Percentiles rank a stretch among this genome's conserved stretches.
These are phyloP conservation scores for Psammodynastes pulverulentus DNA, from an alignment of 2,113 vertebrate genomes.

Conservation along the genomic window DNA sequence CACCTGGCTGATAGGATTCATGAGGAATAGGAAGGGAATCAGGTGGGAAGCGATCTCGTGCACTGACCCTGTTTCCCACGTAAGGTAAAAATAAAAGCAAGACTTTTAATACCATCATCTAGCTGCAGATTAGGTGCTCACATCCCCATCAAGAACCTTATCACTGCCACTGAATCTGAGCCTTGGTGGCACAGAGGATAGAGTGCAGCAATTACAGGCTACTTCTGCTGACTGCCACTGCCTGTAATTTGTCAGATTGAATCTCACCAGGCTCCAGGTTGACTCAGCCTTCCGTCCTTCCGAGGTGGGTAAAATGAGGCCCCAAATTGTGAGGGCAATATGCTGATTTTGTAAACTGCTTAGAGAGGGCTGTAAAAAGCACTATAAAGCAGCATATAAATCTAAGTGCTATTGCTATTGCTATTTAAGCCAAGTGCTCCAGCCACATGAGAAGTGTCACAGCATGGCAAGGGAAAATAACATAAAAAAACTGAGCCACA, in stretches of 20 bases:
- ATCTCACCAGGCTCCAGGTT: no score
- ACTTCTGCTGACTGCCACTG: no score
- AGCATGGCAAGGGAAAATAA: not conserved
- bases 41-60: not conserved
- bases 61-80: not conserved
- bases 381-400: no score
- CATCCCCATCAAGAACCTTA: not conserved
- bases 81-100: not conserved
- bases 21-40: not conserved
- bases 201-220: no score
- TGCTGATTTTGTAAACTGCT: no score
- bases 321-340: no score
- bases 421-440: not conserved
- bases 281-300: no score
- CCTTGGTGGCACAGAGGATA: no score
- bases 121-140: not conserved
- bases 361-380: no score
- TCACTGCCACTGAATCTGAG: not conserved
- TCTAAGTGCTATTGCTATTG: no score
- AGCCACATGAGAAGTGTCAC: not conserved
- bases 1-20: not conserved
- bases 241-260: no score
- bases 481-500: not conserved
- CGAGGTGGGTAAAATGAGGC: no score
- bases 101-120: not conserved